Evolutionary conservation across 2,888 invertebrate species (phyloP).

Genomic region (Caenorhabditis virilis): DNA sequence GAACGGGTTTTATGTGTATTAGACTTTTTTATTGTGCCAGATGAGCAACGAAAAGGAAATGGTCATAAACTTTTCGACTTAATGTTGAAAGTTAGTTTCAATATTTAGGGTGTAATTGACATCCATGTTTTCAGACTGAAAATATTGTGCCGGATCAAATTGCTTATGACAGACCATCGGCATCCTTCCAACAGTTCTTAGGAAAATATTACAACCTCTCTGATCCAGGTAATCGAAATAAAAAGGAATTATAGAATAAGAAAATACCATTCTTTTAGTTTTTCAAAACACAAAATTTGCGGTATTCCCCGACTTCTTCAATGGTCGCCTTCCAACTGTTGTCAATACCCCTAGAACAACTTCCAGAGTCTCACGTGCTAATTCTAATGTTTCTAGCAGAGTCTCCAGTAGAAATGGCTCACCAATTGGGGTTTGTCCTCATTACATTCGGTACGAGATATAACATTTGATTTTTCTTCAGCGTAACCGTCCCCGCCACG

Average conservation of each 20-base stretch:
- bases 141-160: conserved; percentile 70
- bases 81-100: conserved; percentile 79
- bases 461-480: conserved; percentile 5
- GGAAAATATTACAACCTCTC: conserved; percentile 80
- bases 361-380: conserved; percentile 22
- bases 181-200: conserved; percentile 84
- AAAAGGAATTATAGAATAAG: not conserved
- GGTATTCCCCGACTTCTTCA: conserved; percentile 83
- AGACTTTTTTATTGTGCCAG: conserved; percentile 87
- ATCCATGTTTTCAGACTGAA: conserved; percentile 43
- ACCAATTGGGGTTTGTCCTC: conserved; percentile 17
- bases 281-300: conserved; percentile 88
- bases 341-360: conserved; percentile 24
- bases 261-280: conserved; percentile 71
- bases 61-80: conserved; percentile 84
- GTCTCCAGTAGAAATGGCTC: conserved; percentile 22
- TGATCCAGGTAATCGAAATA: conserved; percentile 69
- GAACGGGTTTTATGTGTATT: conserved; percentile 82
- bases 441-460: no score
- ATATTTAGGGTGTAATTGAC: not conserved
- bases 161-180: conserved; percentile 90
- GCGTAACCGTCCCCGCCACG: conserved; percentile 29
- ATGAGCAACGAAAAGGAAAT: conserved; percentile 83
- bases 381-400: conserved; percentile 20
- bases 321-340: conserved; percentile 33